Conservation (phyloP, 2,113 vertebrate species). For the Phyllostomus discolor region DNA sequence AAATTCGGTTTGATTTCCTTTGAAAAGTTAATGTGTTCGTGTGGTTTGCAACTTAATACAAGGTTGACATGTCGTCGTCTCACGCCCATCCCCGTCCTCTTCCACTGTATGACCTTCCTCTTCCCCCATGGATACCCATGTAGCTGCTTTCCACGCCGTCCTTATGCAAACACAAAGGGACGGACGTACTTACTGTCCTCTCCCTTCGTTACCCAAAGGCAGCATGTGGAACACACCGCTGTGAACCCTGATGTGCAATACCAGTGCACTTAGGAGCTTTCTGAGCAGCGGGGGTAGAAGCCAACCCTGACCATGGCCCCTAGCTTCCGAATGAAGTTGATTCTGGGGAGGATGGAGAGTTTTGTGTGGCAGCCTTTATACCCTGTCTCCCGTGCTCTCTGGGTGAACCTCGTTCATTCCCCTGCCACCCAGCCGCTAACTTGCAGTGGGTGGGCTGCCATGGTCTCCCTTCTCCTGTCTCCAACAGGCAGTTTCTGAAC, state of each 20-base stretch:
- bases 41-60: not conserved
- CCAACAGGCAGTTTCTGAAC: constrained; percentile 88
- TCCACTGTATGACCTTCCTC: not conserved
- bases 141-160: not conserved
- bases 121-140: not conserved
- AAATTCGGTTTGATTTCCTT: not conserved
- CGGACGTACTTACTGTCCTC: not conserved
- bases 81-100: not conserved
- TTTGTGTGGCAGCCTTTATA: not conserved
- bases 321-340: not conserved
- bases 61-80: not conserved
- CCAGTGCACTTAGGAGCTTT: not conserved
- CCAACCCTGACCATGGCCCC: not conserved
- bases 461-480: not conserved
- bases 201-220: not conserved
- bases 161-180: not conserved
- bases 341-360: not conserved
- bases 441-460: not conserved
- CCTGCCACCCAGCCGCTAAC: not conserved
- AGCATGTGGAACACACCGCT: not conserved
- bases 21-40: not conserved
- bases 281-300: not conserved
- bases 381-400: not conserved
- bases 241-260: not conserved
- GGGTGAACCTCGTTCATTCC: not conserved